These are phyloP conservation scores for Sisyra nigra DNA, from an alignment of 2,888 invertebrate species.

Conservation along the genomic window DNA sequence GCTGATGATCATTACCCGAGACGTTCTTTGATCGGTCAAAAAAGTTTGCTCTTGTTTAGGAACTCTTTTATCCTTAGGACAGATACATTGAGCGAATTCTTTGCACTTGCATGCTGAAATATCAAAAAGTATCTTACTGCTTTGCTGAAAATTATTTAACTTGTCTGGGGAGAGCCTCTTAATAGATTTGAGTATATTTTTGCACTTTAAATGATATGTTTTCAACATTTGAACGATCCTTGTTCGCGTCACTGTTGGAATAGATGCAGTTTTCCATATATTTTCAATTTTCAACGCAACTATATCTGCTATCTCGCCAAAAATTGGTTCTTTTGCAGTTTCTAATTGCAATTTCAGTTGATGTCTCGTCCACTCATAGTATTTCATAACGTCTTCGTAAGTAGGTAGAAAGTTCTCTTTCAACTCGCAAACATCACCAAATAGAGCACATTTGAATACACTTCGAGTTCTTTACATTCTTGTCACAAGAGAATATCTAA, in stretches of 20 bases:
- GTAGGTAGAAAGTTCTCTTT: slow-evolving; percentile 6
- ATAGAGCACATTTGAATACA: slow-evolving; percentile 5
- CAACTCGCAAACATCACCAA: slow-evolving; percentile 5
- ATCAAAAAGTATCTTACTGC: no score
- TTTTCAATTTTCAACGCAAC: no score
- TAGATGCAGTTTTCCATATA: no score
- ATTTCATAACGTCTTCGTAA: slow-evolving; percentile 8
- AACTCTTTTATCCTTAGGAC: not conserved
- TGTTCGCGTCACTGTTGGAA: not conserved
- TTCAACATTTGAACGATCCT: slow-evolving; percentile 6
- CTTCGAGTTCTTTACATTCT: no score
- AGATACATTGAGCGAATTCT: no score
- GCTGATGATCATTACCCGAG: not conserved
- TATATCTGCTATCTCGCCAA: slow-evolving; percentile 1
- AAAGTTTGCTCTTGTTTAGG: not conserved
- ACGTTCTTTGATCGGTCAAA: not conserved
- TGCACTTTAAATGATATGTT: slow-evolving; percentile 3
- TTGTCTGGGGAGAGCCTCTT: no score
- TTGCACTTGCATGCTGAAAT: no score
- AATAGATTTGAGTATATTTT: slow-evolving; percentile 4
- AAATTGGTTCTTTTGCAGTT: slow-evolving; percentile 2
- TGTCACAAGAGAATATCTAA: no score
- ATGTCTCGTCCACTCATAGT: slow-evolving; percentile 8
- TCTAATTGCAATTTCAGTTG: not conserved
- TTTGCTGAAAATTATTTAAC: no score